phyloP scores from a whole-genome alignment of 2,888 invertebrate species.

The Epinotia demarniana region DNA sequence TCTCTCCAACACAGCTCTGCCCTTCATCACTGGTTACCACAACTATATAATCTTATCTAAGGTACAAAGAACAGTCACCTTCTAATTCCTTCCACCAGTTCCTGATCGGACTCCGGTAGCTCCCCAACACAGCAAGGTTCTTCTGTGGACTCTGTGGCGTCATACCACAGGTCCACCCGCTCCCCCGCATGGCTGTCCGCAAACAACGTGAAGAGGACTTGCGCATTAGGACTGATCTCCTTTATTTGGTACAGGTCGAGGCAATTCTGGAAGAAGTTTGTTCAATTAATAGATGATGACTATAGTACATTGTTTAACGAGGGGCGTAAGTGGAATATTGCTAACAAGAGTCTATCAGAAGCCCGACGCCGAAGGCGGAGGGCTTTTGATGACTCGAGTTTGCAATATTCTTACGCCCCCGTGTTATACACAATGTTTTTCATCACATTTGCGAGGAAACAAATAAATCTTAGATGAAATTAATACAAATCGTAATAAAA shows the following conservation, averaged over 20 bases:
- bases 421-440: no score
- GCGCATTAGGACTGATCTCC: conserved; percentile 71
- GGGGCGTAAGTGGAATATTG: no score
- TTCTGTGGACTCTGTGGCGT: conserved; percentile 66
- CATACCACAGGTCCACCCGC: conserved; percentile 48
- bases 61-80: conserved; percentile 48
- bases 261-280: conserved; percentile 67
- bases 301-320: no score
- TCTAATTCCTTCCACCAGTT: conserved; percentile 50
- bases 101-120: conserved; percentile 66
- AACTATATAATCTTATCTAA: background rate
- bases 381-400: no score
- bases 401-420: no score
- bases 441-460: no score
- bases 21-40: background rate
- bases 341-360: no score
- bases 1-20: no score
- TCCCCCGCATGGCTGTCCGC: conserved; percentile 57
- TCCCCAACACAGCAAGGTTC: conserved; percentile 56
- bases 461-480: no score
- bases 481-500: no score
- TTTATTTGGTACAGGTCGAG: conserved; percentile 79
- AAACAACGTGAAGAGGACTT: conserved; percentile 74
- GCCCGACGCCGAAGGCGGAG: no score
- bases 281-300: no score